phyloP scores from a whole-genome alignment of 2,888 invertebrate species.

The Cantharis nigra region DNA sequence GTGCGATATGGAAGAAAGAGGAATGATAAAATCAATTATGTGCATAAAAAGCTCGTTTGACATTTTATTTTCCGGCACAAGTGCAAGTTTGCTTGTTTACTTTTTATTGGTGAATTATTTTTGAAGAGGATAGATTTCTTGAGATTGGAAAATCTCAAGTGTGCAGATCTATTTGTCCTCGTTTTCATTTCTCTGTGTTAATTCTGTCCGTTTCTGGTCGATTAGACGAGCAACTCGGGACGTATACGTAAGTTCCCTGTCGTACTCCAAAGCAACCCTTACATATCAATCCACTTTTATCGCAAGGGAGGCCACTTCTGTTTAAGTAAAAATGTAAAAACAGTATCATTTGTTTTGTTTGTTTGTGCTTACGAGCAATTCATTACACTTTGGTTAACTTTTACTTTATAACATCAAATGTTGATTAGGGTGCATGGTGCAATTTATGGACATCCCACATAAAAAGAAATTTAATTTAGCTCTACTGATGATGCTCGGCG shows the following conservation, averaged over 20 bases:
- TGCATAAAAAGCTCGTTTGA: not conserved
- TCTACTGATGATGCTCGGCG: not conserved
- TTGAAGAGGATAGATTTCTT: slow-evolving; percentile 11
- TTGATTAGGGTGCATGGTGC: not conserved
- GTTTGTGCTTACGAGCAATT: not conserved
- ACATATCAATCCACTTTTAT: slow-evolving; percentile 26
- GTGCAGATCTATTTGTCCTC: slow-evolving; percentile 18
- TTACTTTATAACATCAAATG: not conserved
- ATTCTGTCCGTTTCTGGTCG: slow-evolving; percentile 26
- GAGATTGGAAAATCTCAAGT: slow-evolving; percentile 19
- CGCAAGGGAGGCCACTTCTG: slow-evolving; percentile 9
- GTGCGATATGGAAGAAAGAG: not conserved
- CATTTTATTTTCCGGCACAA: not conserved
- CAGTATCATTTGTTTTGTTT: not conserved
- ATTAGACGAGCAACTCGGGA: slow-evolving; percentile 27
- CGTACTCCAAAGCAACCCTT: slow-evolving; percentile 13
- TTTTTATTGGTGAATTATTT: slow-evolving; percentile 13
- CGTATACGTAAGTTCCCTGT: slow-evolving; percentile 24
- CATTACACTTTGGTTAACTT: not conserved
- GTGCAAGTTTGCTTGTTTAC: not conserved
- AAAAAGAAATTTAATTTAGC: not conserved
- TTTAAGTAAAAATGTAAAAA: not conserved
- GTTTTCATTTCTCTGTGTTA: slow-evolving; percentile 24
- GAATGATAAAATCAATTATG: not conserved
- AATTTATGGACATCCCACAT: not conserved